Conservation (phyloP, 2,113 vertebrate genomes). For the Istiophorus platypterus region DNA sequence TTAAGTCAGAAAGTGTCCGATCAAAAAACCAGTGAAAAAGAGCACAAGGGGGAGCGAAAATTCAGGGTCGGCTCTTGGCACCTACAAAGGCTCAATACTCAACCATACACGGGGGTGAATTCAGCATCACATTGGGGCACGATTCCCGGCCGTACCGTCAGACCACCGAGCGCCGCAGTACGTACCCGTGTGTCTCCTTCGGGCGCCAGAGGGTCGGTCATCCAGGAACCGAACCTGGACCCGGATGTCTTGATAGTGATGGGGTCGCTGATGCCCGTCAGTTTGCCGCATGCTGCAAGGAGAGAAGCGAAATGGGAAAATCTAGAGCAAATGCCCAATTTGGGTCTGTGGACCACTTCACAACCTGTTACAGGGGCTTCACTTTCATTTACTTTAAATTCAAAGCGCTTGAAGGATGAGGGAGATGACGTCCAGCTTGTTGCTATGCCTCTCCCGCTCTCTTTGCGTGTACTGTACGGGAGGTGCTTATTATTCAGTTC, state of each 20-base stretch:
- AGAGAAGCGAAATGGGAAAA: slow-evolving; percentile 54
- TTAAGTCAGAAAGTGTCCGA: too few relatives aligned
- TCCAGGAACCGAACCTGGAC: slow-evolving; percentile 97
- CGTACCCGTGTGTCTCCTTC: slow-evolving; percentile 97
- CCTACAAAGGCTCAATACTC: too few relatives aligned
- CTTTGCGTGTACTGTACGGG: slow-evolving; percentile 21
- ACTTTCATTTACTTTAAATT: slow-evolving; percentile 44
- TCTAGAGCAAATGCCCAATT: slow-evolving; percentile 9
- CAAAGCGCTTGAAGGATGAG: slow-evolving; percentile 31
- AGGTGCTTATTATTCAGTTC: slow-evolving; percentile 66
- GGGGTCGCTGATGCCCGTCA: slow-evolving; percentile 96
- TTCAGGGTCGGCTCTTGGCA: neutral
- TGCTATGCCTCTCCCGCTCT: slow-evolving; percentile 4
- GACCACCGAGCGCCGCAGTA: neutral
- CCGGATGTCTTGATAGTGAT: slow-evolving; percentile 97
- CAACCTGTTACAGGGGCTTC: slow-evolving; percentile 15
- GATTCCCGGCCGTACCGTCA: neutral
- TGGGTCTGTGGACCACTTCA: slow-evolving; percentile 15
- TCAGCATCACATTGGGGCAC: neutral
- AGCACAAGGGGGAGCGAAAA: too few relatives aligned
- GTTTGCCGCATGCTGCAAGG: slow-evolving; percentile 94
- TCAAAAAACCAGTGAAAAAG: too few relatives aligned
- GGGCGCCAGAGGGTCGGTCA: slow-evolving; percentile 95
- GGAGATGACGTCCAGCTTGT: slow-evolving; percentile 27
- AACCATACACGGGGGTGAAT: neutral